phyloP scores from a whole-genome alignment of 30 jellyfish, hydroid and myxozoan genomes.

The Cassiopea xamachana region DNA sequence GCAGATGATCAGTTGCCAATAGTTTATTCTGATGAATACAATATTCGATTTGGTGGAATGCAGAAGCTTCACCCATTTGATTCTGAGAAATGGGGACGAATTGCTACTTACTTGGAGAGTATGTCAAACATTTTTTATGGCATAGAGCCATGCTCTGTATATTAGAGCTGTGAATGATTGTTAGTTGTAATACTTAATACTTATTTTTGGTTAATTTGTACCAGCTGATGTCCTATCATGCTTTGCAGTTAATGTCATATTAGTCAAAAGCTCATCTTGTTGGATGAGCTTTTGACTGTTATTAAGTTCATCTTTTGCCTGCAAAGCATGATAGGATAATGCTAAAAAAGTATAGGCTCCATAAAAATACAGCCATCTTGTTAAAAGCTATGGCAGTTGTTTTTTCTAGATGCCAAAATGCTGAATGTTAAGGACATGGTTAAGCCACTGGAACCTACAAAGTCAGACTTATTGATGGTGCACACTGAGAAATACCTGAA shows the following conservation, averaged over 20 bases:
- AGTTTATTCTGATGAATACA: constrained; percentile 71
- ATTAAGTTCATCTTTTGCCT: no score
- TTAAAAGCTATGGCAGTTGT: neutral
- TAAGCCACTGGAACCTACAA: constrained; percentile 76
- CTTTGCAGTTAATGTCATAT: no score
- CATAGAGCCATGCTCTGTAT: neutral
- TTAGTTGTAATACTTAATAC: no score
- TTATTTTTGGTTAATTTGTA: no score
- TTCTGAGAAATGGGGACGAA: constrained; percentile 95
- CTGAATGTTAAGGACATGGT: constrained; percentile 52
- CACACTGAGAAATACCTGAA: constrained; percentile 79
- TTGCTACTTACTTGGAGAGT: constrained; percentile 65
- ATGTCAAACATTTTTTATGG: neutral
- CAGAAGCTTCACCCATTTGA: constrained; percentile 95
- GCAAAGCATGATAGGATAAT: no score
- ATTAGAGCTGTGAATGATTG: neutral
- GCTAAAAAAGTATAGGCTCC: no score
- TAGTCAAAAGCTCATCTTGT: no score
- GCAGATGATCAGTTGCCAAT: constrained; percentile 72
- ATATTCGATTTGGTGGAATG: constrained; percentile 88
- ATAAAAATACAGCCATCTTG: neutral
- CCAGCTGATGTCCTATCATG: no score
- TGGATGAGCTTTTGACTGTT: no score
- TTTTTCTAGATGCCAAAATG: constrained; percentile 63
- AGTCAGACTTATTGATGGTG: constrained; percentile 65